phyloP scores from a whole-genome alignment of 92 coral and sea anemone species.

The Porites evermanni region DNA sequence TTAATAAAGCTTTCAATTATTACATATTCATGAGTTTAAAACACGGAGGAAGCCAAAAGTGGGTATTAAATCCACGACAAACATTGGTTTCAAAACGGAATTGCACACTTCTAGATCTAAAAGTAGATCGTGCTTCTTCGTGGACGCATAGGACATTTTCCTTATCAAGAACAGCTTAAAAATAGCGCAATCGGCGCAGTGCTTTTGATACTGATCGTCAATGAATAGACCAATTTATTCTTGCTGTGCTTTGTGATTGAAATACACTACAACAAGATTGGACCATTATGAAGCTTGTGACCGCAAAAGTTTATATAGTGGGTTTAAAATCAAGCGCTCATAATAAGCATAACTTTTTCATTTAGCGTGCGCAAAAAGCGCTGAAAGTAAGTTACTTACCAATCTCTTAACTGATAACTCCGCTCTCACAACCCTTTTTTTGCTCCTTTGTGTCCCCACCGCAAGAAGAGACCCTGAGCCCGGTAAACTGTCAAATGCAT shows the following conservation, averaged over 20 bases:
- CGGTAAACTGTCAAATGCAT: conserved; percentile 20
- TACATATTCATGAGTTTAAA: conserved; percentile 12
- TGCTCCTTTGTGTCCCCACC: neutral
- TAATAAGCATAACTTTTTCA: neutral
- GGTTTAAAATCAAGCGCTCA: neutral
- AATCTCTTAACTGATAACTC: conserved; percentile 6
- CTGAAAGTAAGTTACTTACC: conserved; percentile 17
- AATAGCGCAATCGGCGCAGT: neutral
- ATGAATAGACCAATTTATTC: conserved; percentile 29
- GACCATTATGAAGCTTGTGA: conserved; percentile 25
- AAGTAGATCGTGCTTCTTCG: neutral
- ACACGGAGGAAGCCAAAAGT: neutral
- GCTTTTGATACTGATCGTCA: neutral
- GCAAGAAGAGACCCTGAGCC: conserved; percentile 8
- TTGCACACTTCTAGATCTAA: neutral
- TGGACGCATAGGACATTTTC: neutral
- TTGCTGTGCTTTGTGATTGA: conserved; percentile 48
- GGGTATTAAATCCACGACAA: neutral
- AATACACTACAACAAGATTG: conserved; percentile 28
- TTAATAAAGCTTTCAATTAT: conserved; percentile 12
- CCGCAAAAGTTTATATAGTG: conserved; percentile 17
- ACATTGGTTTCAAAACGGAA: neutral
- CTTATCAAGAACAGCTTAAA: neutral
- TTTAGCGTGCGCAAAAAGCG: neutral
- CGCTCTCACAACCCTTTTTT: conserved; percentile 3